Base-by-base conservation (phyloP, 2,113 vertebrate genomes). In the Laticauda colubrina region DNA sequence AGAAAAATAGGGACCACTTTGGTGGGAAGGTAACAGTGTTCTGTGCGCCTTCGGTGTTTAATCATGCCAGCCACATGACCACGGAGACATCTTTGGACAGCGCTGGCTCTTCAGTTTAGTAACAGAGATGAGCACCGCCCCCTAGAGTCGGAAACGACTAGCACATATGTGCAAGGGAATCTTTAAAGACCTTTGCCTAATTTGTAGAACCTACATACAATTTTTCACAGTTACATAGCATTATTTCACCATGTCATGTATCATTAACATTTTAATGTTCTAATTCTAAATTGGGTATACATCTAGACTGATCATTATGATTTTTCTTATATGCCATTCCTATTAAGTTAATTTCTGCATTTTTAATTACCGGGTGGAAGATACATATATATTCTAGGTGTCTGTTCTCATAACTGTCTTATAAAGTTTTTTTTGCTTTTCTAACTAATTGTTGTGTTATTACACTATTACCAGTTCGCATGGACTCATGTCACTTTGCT, bases 401-500 rank as follows among this genome's bases (percentile, higher is more conserved):
- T 95, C 87, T 94, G 1, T 64, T 75, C 29, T 93, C 92, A 94
- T 18, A 87, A 91, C 61, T 81, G 91, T 93, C 39, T 96, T 94
- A 43, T 94, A 94, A 95, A 43, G 95, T 54, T 92, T 0, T 92
- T 0, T 1, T 90, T 92, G 48, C 87, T 96, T 92, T 97, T 95
- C 91, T 97, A 92, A 96, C 97, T 98, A 97, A 98, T 95, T 98
- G 95, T 97, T 97, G 95, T 98, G 94, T 98, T 97, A 97, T 97
- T 98, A 97, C 97, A 97, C 97, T 97, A 97, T 98, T 99, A 98
- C 98, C 99, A 99, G 99, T 99, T 99, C 98, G 99, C 99, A 97
- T 99, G 99, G 99, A 99, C 99, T 97, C 99, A 99, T 98, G 99
- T 99, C 98, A 99, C 99, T 97, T 98, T 99, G 98, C 98, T 99